phyloP scores from a whole-genome alignment of 2,797 vertebrate genomes.

The Corythornis leucogaster region DNA sequence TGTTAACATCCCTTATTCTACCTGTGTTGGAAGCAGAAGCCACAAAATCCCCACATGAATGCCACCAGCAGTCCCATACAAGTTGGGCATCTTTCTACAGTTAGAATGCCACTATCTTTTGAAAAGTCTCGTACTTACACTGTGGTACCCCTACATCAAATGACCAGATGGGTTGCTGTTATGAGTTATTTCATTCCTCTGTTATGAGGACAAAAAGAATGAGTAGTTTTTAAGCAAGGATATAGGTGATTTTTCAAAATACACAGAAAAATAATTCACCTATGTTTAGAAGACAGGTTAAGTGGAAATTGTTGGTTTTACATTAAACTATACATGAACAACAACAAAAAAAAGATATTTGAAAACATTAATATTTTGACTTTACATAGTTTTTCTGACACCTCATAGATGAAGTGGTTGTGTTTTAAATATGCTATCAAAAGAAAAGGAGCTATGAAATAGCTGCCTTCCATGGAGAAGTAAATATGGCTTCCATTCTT shows the following conservation, averaged over 20 bases:
- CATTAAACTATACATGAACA: neutral
- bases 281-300: neutral
- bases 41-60: slow-evolving; percentile 82
- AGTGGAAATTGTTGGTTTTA: neutral
- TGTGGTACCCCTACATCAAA: slow-evolving; percentile 79
- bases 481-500: neutral
- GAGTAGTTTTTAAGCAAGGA: neutral
- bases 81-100: slow-evolving; percentile 69
- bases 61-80: slow-evolving; percentile 81
- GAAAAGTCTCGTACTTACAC: slow-evolving; percentile 80
- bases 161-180: slow-evolving; percentile 75
- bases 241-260: fast-evolving
- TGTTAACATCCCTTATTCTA: slow-evolving; percentile 86
- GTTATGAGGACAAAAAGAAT: neutral
- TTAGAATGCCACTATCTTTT: slow-evolving; percentile 72
- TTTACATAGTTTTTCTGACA: neutral
- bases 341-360: neutral
- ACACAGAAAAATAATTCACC: neutral
- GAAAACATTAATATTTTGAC: neutral
- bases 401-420: fast-evolving
- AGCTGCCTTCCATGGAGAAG: neutral
- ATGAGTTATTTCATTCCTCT: slow-evolving; percentile 63
- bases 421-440: neutral
- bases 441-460: neutral
- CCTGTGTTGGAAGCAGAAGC: slow-evolving; percentile 86